A percentile compares a stretch with the other conserved stretches of the same genome.
Conservation (phyloP, 2,113 vertebrate species). For the Pontoporia blainvillei region DNA sequence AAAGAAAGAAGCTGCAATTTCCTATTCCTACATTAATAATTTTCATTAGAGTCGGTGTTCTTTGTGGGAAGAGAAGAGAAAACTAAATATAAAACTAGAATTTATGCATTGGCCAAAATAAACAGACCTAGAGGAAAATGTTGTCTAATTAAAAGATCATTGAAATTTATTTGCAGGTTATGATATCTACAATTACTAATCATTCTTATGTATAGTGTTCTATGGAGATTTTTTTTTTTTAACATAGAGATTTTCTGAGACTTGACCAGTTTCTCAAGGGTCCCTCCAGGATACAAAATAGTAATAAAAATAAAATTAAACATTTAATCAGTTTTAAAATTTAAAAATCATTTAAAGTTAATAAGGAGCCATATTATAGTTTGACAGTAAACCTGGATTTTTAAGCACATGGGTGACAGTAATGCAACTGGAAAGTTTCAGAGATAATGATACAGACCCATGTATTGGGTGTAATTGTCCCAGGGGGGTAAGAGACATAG, state of each 20-base stretch:
- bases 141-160: background rate
- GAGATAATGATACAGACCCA: background rate
- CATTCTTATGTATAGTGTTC: background rate
- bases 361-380: background rate
- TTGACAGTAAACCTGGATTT: background rate
- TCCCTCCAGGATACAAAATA: background rate
- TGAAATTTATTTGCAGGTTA: background rate
- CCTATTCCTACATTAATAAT: background rate
- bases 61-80: background rate
- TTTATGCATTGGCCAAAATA: background rate
- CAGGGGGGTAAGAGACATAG: accelerated
- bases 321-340: background rate
- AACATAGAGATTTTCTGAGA: background rate
- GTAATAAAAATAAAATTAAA: background rate
- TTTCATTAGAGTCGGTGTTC: background rate
- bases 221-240: background rate
- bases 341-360: background rate
- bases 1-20: background rate
- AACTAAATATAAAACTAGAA: background rate
- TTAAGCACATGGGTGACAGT: background rate
- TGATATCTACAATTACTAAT: background rate
- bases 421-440: background rate
- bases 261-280: background rate
- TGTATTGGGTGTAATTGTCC: background rate
- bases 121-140: background rate